phyloP scores from a whole-genome alignment of 2,113 vertebrate species.

The Percopsis transmontana region DNA sequence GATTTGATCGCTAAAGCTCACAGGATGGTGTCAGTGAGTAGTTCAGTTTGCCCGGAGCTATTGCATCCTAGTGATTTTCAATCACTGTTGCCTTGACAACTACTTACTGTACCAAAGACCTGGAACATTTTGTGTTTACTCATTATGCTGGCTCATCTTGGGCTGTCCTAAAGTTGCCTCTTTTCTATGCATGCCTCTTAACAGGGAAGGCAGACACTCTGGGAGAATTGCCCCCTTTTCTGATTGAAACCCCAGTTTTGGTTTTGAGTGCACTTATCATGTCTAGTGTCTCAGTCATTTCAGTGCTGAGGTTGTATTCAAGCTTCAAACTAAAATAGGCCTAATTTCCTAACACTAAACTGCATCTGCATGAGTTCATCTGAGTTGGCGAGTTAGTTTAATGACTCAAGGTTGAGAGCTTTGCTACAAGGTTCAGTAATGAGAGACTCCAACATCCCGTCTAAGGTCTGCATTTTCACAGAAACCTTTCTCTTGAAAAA shows the following conservation, averaged over 20 bases:
- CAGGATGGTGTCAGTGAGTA: neutral
- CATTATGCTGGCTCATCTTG: constrained; percentile 38
- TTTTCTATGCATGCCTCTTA: constrained; percentile 36
- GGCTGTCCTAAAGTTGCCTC: constrained; percentile 35
- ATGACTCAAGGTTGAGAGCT: constrained; percentile 50
- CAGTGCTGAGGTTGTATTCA: constrained; percentile 9
- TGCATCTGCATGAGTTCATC: constrained; percentile 39
- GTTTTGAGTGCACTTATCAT: constrained; percentile 42
- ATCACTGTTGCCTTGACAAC: constrained; percentile 39
- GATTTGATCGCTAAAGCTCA: neutral
- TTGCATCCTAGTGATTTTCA: constrained; percentile 10
- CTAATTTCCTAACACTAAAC: constrained; percentile 9
- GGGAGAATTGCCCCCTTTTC: constrained; percentile 47
- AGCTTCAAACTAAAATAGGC: constrained; percentile 8
- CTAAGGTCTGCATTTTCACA: constrained; percentile 29
- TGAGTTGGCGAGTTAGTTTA: constrained; percentile 26
- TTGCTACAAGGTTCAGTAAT: constrained; percentile 23
- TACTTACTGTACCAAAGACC: constrained; percentile 20
- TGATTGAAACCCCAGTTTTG: constrained; percentile 32
- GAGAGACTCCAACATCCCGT: constrained; percentile 27
- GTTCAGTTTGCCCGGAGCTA: neutral
- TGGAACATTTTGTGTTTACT: constrained; percentile 23
- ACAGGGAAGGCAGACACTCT: constrained; percentile 32
- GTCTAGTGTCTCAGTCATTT: constrained; percentile 46
- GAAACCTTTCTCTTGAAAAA: neutral